Evolutionary conservation across 2,797 vertebrate species (phyloP).

Genomic region (Mormyrops attenuatus): DNA sequence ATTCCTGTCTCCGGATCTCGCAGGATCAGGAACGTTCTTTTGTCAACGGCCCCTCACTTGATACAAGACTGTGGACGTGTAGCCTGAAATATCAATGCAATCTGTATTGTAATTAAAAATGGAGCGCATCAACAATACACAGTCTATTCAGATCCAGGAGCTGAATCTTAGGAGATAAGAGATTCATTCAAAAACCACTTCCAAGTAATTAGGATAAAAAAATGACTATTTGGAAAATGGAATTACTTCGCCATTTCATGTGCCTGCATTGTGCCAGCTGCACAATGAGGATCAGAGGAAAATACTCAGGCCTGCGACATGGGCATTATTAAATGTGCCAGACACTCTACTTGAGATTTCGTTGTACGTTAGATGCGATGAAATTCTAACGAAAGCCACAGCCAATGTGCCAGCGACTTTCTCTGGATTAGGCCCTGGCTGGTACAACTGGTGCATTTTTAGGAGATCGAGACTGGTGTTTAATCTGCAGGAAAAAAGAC

Average conservation of each 20-base stretch:
- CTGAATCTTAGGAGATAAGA: slow-evolving; percentile 54
- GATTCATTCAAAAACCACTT: slow-evolving; percentile 51
- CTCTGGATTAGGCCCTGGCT: not conserved
- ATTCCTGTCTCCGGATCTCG: slow-evolving; percentile 46
- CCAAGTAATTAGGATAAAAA: slow-evolving; percentile 56
- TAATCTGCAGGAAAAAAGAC: not conserved
- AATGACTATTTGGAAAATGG: slow-evolving; percentile 54
- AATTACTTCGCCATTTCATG: slow-evolving; percentile 49
- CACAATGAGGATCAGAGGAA: slow-evolving; percentile 47
- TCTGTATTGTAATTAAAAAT: slow-evolving; percentile 69
- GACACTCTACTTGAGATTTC: slow-evolving; percentile 33
- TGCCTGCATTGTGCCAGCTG: slow-evolving; percentile 15
- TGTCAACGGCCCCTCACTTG: slow-evolving; percentile 60
- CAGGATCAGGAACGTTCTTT: slow-evolving; percentile 33
- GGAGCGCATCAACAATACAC: slow-evolving; percentile 61
- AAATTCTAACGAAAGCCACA: not conserved
- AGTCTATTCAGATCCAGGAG: slow-evolving; percentile 48
- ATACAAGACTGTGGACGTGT: slow-evolving; percentile 51
- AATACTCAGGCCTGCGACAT: slow-evolving; percentile 40
- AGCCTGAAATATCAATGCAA: slow-evolving; percentile 60
- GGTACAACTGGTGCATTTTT: not conserved
- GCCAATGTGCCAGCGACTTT: not conserved
- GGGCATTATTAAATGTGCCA: slow-evolving; percentile 45
- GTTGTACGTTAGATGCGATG: slow-evolving; percentile 18
- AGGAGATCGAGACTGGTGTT: not conserved